Evolutionary conservation across 2,888 invertebrate species (phyloP).

Genomic region (Smittia aterrima): DNA sequence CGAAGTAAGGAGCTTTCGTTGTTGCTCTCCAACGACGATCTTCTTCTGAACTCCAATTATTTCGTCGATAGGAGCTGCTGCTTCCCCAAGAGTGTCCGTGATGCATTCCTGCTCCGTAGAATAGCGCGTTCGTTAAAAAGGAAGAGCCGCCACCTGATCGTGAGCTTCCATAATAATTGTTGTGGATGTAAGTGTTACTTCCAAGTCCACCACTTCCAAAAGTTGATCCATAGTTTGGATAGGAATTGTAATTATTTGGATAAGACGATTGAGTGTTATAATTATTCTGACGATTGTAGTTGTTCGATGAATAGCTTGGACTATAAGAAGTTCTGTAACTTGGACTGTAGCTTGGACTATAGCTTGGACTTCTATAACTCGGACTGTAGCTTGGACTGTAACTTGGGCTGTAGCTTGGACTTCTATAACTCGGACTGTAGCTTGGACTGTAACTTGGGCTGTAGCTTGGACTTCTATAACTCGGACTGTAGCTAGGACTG

Average conservation of each 20-base stretch:
- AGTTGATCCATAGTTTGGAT: background rate
- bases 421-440: background rate
- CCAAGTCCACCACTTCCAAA: background rate
- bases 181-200: conserved; percentile 18
- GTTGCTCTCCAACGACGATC: conserved; percentile 29
- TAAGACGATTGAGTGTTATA: background rate
- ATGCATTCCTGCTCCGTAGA: conserved; percentile 34
- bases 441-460: conserved; percentile 12
- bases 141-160: conserved; percentile 6
- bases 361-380: background rate
- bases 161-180: conserved; percentile 28
- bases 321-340: background rate
- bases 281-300: background rate
- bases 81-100: conserved; percentile 23
- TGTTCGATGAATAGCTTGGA: background rate
- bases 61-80: background rate
- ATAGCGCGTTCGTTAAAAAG: conserved; percentile 26
- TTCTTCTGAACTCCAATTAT: conserved; percentile 9
- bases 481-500: background rate
- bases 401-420: background rate
- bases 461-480: background rate
- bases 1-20: conserved; percentile 32
- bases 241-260: background rate
- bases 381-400: background rate
- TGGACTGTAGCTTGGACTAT: background rate